Conservation (phyloP, 2,888 invertebrate genomes). For the Xylocampa areola region DNA sequence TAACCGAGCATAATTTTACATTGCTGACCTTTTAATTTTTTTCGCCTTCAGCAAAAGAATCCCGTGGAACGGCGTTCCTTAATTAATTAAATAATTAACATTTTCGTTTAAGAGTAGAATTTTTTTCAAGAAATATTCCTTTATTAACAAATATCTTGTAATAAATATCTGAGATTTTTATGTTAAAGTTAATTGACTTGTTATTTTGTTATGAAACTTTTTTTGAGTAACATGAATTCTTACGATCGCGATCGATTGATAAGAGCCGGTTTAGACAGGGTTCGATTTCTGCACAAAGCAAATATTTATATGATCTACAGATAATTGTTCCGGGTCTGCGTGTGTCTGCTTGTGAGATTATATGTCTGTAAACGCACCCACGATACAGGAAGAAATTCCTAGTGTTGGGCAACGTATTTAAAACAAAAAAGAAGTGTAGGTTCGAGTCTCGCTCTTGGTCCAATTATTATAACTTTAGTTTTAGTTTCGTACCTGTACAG, state of each 20-base stretch:
- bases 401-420: no score
- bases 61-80: slow-evolving; percentile 23
- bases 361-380: no score
- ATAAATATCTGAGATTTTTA: slow-evolving; percentile 51
- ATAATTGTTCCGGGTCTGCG: no score
- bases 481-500: no score
- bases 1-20: slow-evolving; percentile 11
- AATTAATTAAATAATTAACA: slow-evolving; percentile 62
- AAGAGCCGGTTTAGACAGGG: no score
- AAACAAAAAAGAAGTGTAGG: no score
- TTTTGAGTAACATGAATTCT: background rate
- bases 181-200: slow-evolving; percentile 31
- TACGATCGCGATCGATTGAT: background rate
- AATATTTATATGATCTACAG: no score
- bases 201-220: slow-evolving; percentile 16
- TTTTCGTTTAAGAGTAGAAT: slow-evolving; percentile 47
- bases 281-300: no score
- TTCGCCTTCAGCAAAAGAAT: slow-evolving; percentile 36
- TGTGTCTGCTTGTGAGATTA: no score
- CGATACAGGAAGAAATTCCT: no score
- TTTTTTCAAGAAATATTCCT: slow-evolving; percentile 47
- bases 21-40: slow-evolving; percentile 32
- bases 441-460: no score
- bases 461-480: no score
- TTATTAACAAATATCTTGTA: slow-evolving; percentile 43